Evolutionary conservation across 2,888 invertebrate species (phyloP).

Genomic region (Belgica antarctica): DNA sequence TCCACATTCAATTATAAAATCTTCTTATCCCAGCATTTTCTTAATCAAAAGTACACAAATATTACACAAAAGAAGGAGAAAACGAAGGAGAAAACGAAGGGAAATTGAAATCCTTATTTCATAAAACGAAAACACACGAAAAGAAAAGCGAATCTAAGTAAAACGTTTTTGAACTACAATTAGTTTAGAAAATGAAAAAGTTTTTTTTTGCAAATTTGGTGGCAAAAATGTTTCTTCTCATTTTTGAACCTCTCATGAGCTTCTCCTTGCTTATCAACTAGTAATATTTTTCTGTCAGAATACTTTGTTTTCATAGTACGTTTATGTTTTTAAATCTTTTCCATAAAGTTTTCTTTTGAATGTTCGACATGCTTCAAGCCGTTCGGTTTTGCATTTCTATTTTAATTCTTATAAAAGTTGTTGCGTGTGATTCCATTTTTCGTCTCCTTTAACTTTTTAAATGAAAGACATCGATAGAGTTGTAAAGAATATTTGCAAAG

Average conservation of each 20-base stretch:
- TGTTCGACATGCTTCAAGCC: not conserved
- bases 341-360: not conserved
- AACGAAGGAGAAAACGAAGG: constrained; percentile 16
- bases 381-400: not conserved
- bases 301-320: not conserved
- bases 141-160: constrained; percentile 18
- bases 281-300: constrained; percentile 16
- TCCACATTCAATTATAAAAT: constrained; percentile 4
- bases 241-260: not conserved
- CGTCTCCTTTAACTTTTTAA: constrained; percentile 8
- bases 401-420: constrained; percentile 38
- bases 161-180: constrained; percentile 8
- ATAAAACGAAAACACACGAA: constrained; percentile 8
- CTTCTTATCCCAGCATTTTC: not conserved
- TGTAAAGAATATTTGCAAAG: not conserved
- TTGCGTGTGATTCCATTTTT: constrained; percentile 38
- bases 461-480: constrained; percentile 22
- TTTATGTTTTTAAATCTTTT: not conserved
- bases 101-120: not conserved
- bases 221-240: not conserved
- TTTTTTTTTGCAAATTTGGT: constrained; percentile 10
- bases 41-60: constrained; percentile 13
- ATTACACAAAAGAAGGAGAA: constrained; percentile 1
- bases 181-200: constrained; percentile 2
- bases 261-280: not conserved